phyloP scores from a whole-genome alignment of 2,113 vertebrate genomes.

The Cardinalis cardinalis region DNA sequence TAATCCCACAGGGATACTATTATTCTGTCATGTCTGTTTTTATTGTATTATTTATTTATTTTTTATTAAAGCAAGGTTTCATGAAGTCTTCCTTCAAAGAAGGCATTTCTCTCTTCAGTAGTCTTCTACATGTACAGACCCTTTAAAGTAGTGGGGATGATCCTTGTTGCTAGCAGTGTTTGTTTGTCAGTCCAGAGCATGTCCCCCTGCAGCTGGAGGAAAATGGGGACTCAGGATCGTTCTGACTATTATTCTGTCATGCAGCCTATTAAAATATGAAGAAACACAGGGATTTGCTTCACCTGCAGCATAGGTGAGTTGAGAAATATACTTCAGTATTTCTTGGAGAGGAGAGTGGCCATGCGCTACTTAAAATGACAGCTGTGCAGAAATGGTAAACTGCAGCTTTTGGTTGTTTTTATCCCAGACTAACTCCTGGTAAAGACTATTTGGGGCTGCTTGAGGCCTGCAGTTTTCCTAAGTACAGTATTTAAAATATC shows the following conservation, averaged over 20 bases:
- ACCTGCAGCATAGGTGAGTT: background rate
- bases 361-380: background rate
- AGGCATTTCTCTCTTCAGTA: background rate
- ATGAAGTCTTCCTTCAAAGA: background rate
- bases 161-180: background rate
- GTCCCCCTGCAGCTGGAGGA: background rate
- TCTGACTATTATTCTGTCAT: background rate
- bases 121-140: background rate
- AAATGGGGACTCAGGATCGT: background rate
- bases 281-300: background rate
- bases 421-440: background rate
- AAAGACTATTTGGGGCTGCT: background rate
- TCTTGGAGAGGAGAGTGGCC: background rate
- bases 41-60: background rate
- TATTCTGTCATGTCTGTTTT: background rate
- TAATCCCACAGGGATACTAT: background rate
- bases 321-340: background rate
- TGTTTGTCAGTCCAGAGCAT: background rate
- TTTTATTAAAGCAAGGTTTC: background rate
- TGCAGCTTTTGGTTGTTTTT: background rate
- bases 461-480: background rate
- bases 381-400: background rate
- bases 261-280: background rate
- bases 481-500: background rate
- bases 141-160: background rate